Evolutionary conservation across 2,888 invertebrate genomes (phyloP), one percentile per base, ranked within the genome.

Genomic region (Anagyrus pseudococci): DNA sequence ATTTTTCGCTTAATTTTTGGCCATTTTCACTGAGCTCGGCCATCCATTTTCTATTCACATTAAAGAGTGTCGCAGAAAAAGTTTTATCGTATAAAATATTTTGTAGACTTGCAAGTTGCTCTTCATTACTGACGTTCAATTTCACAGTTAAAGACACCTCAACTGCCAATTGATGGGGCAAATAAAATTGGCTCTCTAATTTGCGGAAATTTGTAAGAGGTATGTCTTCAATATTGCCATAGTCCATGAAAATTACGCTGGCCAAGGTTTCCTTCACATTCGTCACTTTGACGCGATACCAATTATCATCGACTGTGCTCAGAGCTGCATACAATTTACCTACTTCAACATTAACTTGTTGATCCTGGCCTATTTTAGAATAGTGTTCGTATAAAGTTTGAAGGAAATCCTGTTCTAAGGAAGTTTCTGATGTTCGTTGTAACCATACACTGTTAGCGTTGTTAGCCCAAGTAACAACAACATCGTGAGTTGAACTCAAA

Each of bases 221-320:
- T 0, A 91, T 73, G 4, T 81, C 78, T 77, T 91, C 90, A 0
- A 81, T 77, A 74, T 90, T 89, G 41, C 92, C 92, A 67, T 90
- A 91, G 76, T 92, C 92, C 0, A 88, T 75, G 73, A 85, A 91
- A 2, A 84, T 84, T 0, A 89, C 84, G 23, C 78, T 82, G 20
- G 82, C 83, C 33, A 37, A 2, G 17, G 33, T 22, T 1, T 85
- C 84, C 15, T 82, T 81, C 4, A 78, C 71, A 50, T 78, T 79
- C 13, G 83, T 40, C 20, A 90, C 83, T 64, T 83, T 84, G 2
- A 85, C 89, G 48, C 91, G 84, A 74, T 91, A 91, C 91, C 91
- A 92, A 75, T 88, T 88, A 2, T 84, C 85, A 75, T 91, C 90
- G 8, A 2, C n/a, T 0, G 72, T 88, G 2, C 86, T 85, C 53